Conservation (phyloP, 2,113 vertebrate genomes). For the Accipiter cooperii region DNA sequence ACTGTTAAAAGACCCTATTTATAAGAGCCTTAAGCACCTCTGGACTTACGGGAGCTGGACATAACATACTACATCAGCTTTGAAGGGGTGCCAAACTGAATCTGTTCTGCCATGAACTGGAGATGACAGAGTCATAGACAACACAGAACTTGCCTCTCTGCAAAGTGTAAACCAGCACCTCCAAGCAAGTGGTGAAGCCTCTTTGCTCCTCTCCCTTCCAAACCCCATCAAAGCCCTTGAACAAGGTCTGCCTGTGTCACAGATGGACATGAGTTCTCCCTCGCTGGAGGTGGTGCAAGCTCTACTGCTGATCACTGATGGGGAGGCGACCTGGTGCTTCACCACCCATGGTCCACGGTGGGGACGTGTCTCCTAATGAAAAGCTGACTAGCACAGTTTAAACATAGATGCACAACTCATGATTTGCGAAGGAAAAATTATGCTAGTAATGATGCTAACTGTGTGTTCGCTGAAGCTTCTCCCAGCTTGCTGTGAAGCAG, state of each 20-base stretch:
- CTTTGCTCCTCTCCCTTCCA: neutral
- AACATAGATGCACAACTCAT: neutral
- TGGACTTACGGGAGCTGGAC: neutral
- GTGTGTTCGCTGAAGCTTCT: neutral
- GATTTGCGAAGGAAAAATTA: neutral
- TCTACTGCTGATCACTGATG: neutral
- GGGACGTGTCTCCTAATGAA: neutral
- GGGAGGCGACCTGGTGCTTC: neutral
- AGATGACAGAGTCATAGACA: neutral
- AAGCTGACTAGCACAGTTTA: neutral
- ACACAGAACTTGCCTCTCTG: accelerated
- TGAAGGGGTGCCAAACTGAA: neutral
- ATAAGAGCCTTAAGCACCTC: neutral
- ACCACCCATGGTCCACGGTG: accelerated
- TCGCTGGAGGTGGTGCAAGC: accelerated
- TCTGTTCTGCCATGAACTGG: neutral
- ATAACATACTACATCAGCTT: neutral
- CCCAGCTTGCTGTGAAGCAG: neutral
- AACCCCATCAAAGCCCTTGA: neutral
- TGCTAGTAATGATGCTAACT: neutral
- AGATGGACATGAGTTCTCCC: neutral
- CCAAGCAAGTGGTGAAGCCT: neutral
- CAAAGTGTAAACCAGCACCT: neutral
- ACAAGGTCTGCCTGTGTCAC: neutral
- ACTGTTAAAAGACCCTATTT: neutral